Evolutionary conservation across 2,113 vertebrate species (phyloP), one percentile per base, ranked within the genome.

Genomic region (Carassius gibelio): DNA sequence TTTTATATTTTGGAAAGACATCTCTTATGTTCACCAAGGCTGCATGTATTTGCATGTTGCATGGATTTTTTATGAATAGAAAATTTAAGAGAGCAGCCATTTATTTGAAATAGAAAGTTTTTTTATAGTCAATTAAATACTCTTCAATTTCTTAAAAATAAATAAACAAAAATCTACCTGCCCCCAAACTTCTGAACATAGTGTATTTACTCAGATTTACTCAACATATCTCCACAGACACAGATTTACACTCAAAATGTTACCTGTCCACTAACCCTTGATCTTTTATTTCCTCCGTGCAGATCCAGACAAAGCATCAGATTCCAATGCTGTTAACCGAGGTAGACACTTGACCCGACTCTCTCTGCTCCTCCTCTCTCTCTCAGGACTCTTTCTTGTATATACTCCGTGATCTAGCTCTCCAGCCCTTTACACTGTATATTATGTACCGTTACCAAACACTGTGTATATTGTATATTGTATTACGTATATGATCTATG

Each of bases 391-490:
- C 88, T 94, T 91, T 93, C 88, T 94, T 91, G 89, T 93, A 92
- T 86, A 93, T 89, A 92, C 84, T 90, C 91, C 92, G 89, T 95
- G 92, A 91, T 88, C 90, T 93, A 42, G 80, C 66, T 79, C 82
- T 52, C 71, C 81, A 75, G 64, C 86, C 26, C 81, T 94, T 93
- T 92, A 90, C 91, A 93, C 92, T 94, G 94, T 94, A 95, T 92
- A 94, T 94, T 94, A 92, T 89, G 89, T 93, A 91, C 93, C 93
- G 90, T 92, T 94, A 92, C 92, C 90, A 82, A 92, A 91, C 92
- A 94, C 93, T 94, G 93, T 95, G 94, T 92, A 95, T 94, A 95
- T 94, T 95, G 93, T 94, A 95, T 93, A 94, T 94, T 94, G 93
- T 93, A 90, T 92, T 93, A 88, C 88, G 83, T 89, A 93, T 90